Evolutionary conservation across 2,888 invertebrate genomes (phyloP).

Genomic region (Gisinianus flammeolus): DNA sequence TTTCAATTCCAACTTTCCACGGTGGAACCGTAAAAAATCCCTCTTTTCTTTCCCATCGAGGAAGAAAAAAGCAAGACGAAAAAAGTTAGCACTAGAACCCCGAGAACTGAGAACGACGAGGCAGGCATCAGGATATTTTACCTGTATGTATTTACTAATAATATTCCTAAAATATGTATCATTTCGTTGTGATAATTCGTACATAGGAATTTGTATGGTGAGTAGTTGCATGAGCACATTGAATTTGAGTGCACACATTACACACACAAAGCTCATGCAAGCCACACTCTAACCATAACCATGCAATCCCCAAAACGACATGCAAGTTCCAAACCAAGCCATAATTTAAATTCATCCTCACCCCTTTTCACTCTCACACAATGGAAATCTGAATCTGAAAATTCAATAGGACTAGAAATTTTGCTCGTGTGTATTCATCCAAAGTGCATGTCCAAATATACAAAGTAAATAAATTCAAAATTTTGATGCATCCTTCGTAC

Average conservation of each 20-base stretch:
- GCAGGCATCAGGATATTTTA: too few relatives aligned
- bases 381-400: constrained; percentile 18
- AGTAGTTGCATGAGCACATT: too few relatives aligned
- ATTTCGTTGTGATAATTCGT: neutral
- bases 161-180: neutral
- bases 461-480: constrained; percentile 25
- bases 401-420: constrained; percentile 19
- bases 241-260: too few relatives aligned
- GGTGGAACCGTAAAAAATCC: neutral
- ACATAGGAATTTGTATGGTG: too few relatives aligned
- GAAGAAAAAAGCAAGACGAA: neutral
- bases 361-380: constrained; percentile 20
- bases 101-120: too few relatives aligned
- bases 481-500: constrained; percentile 7
- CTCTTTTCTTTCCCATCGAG: neutral
- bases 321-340: neutral
- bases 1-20: too few relatives aligned
- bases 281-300: too few relatives aligned
- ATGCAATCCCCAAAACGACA: neutral
- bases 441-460: constrained; percentile 4
- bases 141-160: constrained; percentile 8
- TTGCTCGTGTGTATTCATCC: constrained; percentile 16
- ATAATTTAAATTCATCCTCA: constrained; percentile 26
- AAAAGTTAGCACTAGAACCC: neutral
- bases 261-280: too few relatives aligned